These are phyloP conservation scores for Anseranas semipalmata DNA, from an alignment of 2,113 vertebrate genomes.

Conservation along the genomic window DNA sequence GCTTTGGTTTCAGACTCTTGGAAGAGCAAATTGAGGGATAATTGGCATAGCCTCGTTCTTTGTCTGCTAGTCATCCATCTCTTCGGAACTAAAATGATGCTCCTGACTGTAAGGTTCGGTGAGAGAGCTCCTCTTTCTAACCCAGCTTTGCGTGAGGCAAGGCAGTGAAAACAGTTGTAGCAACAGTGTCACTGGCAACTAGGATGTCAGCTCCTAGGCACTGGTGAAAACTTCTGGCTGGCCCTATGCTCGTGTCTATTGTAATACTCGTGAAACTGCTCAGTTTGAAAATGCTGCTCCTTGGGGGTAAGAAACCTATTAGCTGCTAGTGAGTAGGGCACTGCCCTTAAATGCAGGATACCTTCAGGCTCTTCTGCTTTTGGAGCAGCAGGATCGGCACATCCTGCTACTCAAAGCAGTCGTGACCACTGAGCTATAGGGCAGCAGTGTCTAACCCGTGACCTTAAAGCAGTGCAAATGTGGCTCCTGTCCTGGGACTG, in stretches of 20 bases:
- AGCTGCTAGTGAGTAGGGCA: neutral
- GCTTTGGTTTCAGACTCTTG: neutral
- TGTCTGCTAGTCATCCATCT: neutral
- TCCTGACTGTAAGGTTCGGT: neutral
- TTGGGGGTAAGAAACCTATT: neutral
- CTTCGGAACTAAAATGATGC: neutral
- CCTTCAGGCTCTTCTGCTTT: neutral
- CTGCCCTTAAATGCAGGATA: neutral
- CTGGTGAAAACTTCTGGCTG: neutral
- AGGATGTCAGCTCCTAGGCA: neutral
- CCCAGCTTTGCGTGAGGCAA: neutral
- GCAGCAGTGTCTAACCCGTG: neutral
- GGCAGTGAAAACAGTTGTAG: neutral
- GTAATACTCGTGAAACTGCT: neutral
- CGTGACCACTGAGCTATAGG: no score
- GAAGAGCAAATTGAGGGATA: neutral
- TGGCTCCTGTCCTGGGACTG: neutral
- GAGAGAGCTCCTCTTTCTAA: neutral
- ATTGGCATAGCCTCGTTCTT: neutral
- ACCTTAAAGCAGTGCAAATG: neutral
- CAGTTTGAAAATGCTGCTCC: neutral
- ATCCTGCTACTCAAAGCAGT: neutral
- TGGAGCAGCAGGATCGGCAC: neutral
- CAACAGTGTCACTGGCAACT: neutral
- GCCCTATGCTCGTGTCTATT: neutral